Conservation (phyloP, 2,888 invertebrate species). For the Zaprionus lineosus region DNA sequence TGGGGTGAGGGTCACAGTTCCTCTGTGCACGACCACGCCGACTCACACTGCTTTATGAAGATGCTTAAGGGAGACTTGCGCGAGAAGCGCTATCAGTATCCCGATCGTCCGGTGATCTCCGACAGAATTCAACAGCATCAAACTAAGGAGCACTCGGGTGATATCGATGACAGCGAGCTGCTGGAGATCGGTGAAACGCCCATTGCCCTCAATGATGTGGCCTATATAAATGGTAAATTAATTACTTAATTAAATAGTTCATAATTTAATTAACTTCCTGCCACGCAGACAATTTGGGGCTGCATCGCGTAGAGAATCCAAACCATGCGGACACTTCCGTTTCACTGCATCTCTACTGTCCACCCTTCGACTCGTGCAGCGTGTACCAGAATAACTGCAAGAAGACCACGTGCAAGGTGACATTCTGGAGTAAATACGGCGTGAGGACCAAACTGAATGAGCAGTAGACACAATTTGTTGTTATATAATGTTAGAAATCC, state of each 20-base stretch:
- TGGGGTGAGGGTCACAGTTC: slow-evolving; percentile 98
- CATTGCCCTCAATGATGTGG: slow-evolving; percentile 90
- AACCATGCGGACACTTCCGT: slow-evolving; percentile 94
- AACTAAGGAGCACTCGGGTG: slow-evolving; percentile 41
- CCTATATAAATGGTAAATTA: slow-evolving; percentile 95
- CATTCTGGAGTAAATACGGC: slow-evolving; percentile 97
- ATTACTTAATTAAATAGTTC: not conserved
- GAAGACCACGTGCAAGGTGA: slow-evolving; percentile 87
- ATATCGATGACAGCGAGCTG: slow-evolving; percentile 84
- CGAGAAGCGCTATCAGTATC: slow-evolving; percentile 87
- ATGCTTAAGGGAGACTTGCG: slow-evolving; percentile 91
- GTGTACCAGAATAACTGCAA: slow-evolving; percentile 96
- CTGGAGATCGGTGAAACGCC: slow-evolving; percentile 86
- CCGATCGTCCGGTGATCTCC: slow-evolving; percentile 36
- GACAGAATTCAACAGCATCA: slow-evolving; percentile 12
- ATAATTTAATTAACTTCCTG: slow-evolving; percentile 84
- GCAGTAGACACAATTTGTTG: slow-evolving; percentile 52
- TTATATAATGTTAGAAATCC: slow-evolving; percentile 52
- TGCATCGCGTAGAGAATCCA: slow-evolving; percentile 97
- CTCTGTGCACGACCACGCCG: slow-evolving; percentile 97
- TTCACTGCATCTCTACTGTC: slow-evolving; percentile 97
- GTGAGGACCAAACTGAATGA: slow-evolving; percentile 81
- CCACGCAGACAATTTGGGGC: slow-evolving; percentile 93
- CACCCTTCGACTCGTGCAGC: slow-evolving; percentile 93
- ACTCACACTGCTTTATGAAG: slow-evolving; percentile 99